phyloP scores from a whole-genome alignment of 1,140 invertebrate species.

The Drosophila repleta region DNA sequence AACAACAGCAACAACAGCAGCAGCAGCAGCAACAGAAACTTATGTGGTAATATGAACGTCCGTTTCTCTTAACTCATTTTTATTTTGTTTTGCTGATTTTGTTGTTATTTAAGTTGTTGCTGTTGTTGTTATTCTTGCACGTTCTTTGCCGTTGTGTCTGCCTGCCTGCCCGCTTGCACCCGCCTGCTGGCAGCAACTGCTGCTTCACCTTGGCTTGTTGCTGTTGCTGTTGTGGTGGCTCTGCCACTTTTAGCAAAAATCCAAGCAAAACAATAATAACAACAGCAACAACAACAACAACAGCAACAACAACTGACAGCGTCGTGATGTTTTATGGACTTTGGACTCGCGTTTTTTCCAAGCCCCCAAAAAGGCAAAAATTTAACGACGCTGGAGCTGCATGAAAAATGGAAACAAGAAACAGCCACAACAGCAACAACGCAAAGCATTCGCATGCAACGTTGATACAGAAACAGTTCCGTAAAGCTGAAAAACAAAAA shows the following conservation, averaged over 20 bases:
- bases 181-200: constrained; percentile 4
- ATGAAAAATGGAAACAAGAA: constrained; percentile 76
- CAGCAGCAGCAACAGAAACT: constrained; percentile 10
- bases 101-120: constrained; percentile 34
- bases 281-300: constrained; percentile 14
- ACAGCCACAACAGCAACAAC: constrained; percentile 33
- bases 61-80: constrained; percentile 74
- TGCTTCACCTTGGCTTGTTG: constrained; percentile 66
- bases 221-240: constrained; percentile 46
- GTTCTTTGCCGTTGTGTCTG: constrained; percentile 57
- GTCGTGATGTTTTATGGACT: constrained; percentile 78
- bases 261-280: constrained; percentile 61
- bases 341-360: constrained; percentile 68
- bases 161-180: background rate
- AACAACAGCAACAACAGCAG: background rate
- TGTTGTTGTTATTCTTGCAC: constrained; percentile 59
- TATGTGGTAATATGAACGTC: constrained; percentile 56
- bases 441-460: constrained; percentile 64
- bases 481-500: constrained; percentile 65
- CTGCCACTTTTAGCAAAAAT: constrained; percentile 71
- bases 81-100: constrained; percentile 60
- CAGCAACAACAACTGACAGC: constrained; percentile 52
- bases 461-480: constrained; percentile 70
- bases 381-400: constrained; percentile 61
- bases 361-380: constrained; percentile 72